These are phyloP conservation scores for Colinus virginianus DNA, from an alignment of 2,113 vertebrate genomes.

Conservation along the genomic window DNA sequence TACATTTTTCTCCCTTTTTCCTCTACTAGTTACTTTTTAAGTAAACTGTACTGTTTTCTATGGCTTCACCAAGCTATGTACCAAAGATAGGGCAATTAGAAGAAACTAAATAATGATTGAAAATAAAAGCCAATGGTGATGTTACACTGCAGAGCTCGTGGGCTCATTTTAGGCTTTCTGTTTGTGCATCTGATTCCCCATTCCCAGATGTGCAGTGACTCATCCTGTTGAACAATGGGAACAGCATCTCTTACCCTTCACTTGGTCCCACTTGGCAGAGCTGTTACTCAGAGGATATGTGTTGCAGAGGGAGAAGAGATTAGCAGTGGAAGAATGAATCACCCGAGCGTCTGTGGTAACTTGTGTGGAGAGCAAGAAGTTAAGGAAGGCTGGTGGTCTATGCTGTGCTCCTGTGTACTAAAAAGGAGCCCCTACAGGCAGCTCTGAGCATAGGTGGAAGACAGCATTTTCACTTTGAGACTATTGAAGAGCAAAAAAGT, in stretches of 20 bases:
- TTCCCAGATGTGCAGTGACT: slow-evolving; percentile 76
- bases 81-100: neutral
- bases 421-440: neutral
- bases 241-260: slow-evolving; percentile 63
- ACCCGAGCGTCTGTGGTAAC: neutral
- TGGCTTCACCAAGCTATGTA: neutral
- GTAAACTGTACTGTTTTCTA: neutral
- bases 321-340: slow-evolving; percentile 49
- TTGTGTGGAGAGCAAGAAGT: neutral
- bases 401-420: neutral
- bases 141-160: slow-evolving; percentile 15
- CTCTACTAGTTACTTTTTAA: neutral
- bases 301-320: slow-evolving; percentile 19
- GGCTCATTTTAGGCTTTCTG: slow-evolving; percentile 43
- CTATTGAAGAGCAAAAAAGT: too few species aligned
- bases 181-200: slow-evolving; percentile 53
- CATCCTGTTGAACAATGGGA: slow-evolving; percentile 69
- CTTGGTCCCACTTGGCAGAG: slow-evolving; percentile 48
- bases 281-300: slow-evolving; percentile 59
- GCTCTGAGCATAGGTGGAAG: neutral
- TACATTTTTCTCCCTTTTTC: slow-evolving; percentile 12
- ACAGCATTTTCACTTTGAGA: neutral
- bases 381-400: neutral
- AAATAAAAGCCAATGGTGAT: neutral
- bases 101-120: neutral